phyloP scores from a whole-genome alignment of 2,113 vertebrate genomes.

The Oncorhynchus clarkii region DNA sequence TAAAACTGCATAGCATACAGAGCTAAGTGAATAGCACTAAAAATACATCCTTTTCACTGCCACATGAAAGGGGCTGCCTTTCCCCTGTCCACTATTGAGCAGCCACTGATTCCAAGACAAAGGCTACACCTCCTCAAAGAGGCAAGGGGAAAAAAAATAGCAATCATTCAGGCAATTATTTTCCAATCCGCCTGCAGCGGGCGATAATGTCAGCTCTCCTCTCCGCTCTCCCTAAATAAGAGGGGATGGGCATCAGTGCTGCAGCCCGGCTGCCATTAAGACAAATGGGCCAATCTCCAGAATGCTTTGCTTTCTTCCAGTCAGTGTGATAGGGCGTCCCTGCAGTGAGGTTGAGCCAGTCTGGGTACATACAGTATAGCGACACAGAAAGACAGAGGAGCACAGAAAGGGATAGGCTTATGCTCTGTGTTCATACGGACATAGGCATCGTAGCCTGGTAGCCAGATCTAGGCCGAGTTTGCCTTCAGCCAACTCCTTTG shows the following conservation, averaged over 20 bases:
- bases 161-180: slow-evolving; percentile 79
- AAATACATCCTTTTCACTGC: slow-evolving; percentile 73
- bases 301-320: slow-evolving; percentile 67
- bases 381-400: no score
- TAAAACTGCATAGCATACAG: slow-evolving; percentile 71
- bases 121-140: slow-evolving; percentile 76
- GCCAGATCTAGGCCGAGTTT: no score
- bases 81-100: slow-evolving; percentile 73
- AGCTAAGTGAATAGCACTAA: slow-evolving; percentile 69
- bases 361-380: slow-evolving; percentile 6
- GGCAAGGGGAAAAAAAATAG: slow-evolving; percentile 73
- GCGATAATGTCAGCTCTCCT: slow-evolving; percentile 74
- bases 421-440: slow-evolving; percentile 43
- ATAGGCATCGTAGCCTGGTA: slow-evolving; percentile 9
- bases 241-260: slow-evolving; percentile 63
- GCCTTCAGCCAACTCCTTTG: slow-evolving; percentile 23
- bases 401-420: neutral
- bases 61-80: slow-evolving; percentile 76
- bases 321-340: slow-evolving; percentile 62
- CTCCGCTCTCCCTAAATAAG: slow-evolving; percentile 70
- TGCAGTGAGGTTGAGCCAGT: slow-evolving; percentile 58
- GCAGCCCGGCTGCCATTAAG: slow-evolving; percentile 57
- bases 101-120: slow-evolving; percentile 76
- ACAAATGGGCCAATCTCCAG: slow-evolving; percentile 67
- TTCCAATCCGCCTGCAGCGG: slow-evolving; percentile 75